Conservation (phyloP, 2,797 vertebrate species). For the Trematomus bernacchii region DNA sequence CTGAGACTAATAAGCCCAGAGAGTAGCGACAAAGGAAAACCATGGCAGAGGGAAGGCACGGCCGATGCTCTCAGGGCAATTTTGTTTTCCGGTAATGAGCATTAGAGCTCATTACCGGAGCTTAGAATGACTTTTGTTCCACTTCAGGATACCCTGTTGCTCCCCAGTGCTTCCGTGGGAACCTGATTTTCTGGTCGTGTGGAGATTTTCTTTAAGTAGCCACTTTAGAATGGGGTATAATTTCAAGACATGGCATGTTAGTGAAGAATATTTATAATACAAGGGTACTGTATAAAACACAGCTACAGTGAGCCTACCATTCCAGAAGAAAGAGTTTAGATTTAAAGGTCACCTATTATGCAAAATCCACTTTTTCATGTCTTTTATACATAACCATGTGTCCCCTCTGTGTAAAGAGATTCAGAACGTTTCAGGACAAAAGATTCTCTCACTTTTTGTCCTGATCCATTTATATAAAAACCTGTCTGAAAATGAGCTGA, state of each 20-base stretch:
- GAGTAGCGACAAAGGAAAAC: too few species aligned
- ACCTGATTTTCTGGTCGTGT: constrained; percentile 31
- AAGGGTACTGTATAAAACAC: constrained; percentile 3
- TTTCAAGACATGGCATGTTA: constrained; percentile 2
- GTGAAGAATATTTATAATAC: neutral
- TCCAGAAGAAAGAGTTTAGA: neutral
- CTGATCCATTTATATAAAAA: too few species aligned
- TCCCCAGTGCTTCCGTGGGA: constrained; percentile 31
- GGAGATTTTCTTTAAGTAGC: constrained; percentile 25
- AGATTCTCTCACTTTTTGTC: too few species aligned
- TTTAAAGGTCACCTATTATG: too few species aligned
- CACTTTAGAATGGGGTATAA: constrained; percentile 4
- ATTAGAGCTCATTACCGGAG: constrained; percentile 54
- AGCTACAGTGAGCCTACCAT: neutral
- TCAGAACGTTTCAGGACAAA: too few species aligned
- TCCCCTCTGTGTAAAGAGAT: too few species aligned
- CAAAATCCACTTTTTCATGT: too few species aligned
- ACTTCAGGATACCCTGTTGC: constrained; percentile 45
- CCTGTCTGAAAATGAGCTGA: too few species aligned
- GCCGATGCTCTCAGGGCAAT: constrained; percentile 25
- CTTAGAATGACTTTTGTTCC: constrained; percentile 61
- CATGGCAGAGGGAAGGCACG: too few species aligned
- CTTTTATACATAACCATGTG: too few species aligned
- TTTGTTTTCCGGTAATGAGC: constrained; percentile 39
- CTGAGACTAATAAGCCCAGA: neutral